Evolutionary conservation across 2,888 invertebrate genomes (phyloP).

Genomic region (Lasius platythorax): DNA sequence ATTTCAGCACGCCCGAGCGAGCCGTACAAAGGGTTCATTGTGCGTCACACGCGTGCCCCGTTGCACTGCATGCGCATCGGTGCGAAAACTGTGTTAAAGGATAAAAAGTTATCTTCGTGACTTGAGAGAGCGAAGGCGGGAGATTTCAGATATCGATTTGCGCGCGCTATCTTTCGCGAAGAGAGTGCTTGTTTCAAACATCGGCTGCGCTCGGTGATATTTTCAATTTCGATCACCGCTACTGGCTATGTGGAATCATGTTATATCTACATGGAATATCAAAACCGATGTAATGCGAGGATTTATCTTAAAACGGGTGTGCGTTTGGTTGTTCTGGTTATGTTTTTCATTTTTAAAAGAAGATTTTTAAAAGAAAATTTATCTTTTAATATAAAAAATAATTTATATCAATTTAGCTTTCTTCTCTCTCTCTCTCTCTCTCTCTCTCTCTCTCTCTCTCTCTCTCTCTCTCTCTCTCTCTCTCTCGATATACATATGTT

Average conservation of each 20-base stretch:
- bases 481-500: not conserved
- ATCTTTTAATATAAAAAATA: not conserved
- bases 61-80: constrained; percentile 37
- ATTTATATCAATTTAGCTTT: not conserved
- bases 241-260: not conserved
- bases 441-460: not conserved
- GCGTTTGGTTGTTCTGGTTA: not conserved
- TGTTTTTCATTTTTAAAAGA: not conserved
- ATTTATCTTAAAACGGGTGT: not conserved
- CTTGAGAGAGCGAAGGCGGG: constrained; percentile 39
- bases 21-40: constrained; percentile 51
- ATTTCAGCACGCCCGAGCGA: constrained; percentile 38
- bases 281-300: not conserved
- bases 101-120: constrained; percentile 51
- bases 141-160: constrained; percentile 46
- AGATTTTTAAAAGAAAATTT: not conserved
- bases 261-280: not conserved
- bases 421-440: not conserved
- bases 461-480: not conserved
- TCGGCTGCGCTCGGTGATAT: constrained; percentile 21
- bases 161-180: not conserved
- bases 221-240: constrained; percentile 13
- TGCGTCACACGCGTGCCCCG: constrained; percentile 51
- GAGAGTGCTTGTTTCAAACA: constrained; percentile 37
- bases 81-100: constrained; percentile 39